phyloP scores from a whole-genome alignment of 2,797 vertebrate species.

The Mormyrops attenuatus region DNA sequence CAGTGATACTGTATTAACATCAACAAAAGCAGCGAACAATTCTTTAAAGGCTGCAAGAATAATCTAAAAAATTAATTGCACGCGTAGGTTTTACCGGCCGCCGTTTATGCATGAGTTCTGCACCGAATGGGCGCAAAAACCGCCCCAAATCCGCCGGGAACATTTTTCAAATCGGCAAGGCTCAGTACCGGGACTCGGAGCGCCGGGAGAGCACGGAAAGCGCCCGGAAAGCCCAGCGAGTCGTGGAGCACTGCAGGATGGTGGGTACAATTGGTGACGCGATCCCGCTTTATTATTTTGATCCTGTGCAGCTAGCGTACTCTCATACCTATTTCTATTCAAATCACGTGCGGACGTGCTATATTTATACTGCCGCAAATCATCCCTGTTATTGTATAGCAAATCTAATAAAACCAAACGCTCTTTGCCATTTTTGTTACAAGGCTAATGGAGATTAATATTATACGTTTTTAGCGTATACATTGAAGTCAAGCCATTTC shows the following conservation, averaged over 20 bases:
- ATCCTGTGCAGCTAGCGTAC: constrained; percentile 36
- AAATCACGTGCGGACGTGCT: constrained; percentile 63
- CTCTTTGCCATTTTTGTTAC: constrained; percentile 38
- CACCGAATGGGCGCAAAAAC: constrained; percentile 95
- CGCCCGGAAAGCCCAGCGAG: constrained; percentile 73
- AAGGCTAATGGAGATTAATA: constrained; percentile 40
- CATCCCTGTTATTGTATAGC: not conserved
- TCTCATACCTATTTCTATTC: constrained; percentile 52
- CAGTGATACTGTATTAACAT: not conserved
- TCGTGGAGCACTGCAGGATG: constrained; percentile 94
- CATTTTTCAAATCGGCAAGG: constrained; percentile 83
- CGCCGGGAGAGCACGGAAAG: constrained; percentile 83
- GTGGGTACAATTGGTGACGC: constrained; percentile 66
- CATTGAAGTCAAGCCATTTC: not conserved
- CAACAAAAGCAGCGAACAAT: not conserved
- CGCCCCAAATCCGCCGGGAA: constrained; percentile 85
- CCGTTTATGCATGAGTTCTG: constrained; percentile 98
- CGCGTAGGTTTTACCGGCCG: constrained; percentile 69
- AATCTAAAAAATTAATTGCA: constrained; percentile 44
- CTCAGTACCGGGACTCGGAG: constrained; percentile 70
- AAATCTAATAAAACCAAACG: constrained; percentile 41
- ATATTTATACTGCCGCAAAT: constrained; percentile 56
- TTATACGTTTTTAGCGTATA: not conserved
- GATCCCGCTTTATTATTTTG: constrained; percentile 35
- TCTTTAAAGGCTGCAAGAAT: not conserved